phyloP scores from a whole-genome alignment of 2,113 vertebrate species.

The Oceanites oceanicus region DNA sequence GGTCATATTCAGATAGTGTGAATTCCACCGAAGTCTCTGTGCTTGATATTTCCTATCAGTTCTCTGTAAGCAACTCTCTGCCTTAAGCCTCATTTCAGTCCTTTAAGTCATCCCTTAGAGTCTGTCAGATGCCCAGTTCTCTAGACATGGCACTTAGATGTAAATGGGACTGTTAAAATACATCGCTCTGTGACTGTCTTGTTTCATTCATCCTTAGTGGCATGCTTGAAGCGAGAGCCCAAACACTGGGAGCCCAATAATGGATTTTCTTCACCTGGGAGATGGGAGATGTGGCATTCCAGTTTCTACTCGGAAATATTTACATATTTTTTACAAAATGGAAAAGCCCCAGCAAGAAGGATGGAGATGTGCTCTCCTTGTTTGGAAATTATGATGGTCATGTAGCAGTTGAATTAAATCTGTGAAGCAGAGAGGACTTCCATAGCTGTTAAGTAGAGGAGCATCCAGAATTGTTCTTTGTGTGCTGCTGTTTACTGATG shows the following conservation, averaged over 20 bases:
- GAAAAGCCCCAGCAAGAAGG: background rate
- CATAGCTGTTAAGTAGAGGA: background rate
- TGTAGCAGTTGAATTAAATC: background rate
- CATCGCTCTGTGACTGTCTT: background rate
- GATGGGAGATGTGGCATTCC: background rate
- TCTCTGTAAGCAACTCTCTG: background rate
- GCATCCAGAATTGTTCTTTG: background rate
- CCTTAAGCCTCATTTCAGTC: background rate
- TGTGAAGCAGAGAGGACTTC: background rate
- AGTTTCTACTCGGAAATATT: background rate
- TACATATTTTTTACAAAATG: background rate
- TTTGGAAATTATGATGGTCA: background rate
- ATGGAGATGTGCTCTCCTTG: background rate
- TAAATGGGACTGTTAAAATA: background rate
- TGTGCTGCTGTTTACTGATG: background rate
- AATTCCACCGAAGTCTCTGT: background rate
- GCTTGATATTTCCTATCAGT: background rate
- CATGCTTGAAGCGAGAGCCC: background rate
- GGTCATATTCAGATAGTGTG: background rate
- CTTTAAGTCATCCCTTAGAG: background rate
- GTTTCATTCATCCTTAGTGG: background rate
- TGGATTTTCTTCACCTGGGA: background rate
- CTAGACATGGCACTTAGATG: background rate
- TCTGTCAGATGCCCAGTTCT: background rate
- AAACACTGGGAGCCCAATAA: background rate